phyloP scores from a whole-genome alignment of 2,888 invertebrate species.

The Drosophila atroscutellata region DNA sequence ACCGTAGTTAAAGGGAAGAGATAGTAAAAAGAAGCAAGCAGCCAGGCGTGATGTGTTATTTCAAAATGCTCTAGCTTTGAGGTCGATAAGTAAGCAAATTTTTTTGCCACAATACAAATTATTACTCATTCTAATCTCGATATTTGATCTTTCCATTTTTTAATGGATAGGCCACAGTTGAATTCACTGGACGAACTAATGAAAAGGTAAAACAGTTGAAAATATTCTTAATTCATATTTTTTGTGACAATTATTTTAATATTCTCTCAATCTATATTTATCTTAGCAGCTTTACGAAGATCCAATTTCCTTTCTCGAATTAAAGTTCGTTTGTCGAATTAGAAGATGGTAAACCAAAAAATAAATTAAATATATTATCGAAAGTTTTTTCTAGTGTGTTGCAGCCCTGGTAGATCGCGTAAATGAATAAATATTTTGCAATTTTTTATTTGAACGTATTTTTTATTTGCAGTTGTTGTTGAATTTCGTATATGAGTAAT shows the following conservation, averaged over 20 bases:
- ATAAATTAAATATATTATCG: not conserved
- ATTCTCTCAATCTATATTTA: not conserved
- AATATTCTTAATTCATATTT: not conserved
- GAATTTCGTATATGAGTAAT: constrained; percentile 68
- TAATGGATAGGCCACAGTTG: not conserved
- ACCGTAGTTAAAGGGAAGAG: not conserved
- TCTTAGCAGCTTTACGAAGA: not conserved
- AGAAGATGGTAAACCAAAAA: not conserved
- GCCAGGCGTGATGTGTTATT: not conserved
- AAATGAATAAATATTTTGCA: constrained; percentile 73
- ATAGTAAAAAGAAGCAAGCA: not conserved
- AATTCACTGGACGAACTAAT: not conserved
- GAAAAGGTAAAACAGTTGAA: not conserved
- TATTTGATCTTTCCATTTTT: not conserved
- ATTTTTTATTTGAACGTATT: constrained; percentile 51
- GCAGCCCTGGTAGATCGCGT: constrained; percentile 60
- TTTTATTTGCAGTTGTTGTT: constrained; percentile 41
- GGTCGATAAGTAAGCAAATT: not conserved
- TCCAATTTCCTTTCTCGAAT: not conserved
- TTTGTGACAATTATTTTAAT: not conserved
- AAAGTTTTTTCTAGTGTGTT: not conserved
- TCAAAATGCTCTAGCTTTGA: not conserved
- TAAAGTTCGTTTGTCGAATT: not conserved
- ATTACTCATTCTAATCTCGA: not conserved
- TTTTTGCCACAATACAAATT: not conserved